Percentiles rank a stretch among this genome's conserved stretches.
Evolutionary conservation across 2,888 invertebrate genomes (phyloP).

Genomic region (Parapristionchus giblindavisi): DNA sequence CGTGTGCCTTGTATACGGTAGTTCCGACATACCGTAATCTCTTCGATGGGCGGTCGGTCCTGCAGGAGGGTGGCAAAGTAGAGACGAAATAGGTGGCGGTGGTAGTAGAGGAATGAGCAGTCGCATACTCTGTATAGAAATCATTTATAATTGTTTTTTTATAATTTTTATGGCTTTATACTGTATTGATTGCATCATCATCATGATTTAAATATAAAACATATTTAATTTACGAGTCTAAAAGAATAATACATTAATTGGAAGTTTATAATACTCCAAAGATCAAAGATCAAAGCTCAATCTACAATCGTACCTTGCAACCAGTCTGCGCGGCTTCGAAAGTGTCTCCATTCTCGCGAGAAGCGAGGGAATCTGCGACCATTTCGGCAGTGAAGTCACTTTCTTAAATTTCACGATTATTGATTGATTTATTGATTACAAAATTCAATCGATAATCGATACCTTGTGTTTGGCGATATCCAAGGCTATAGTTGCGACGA

Average conservation of each 20-base stretch:
- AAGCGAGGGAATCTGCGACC: constrained; percentile 41
- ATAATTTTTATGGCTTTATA: no score
- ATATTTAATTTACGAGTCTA: no score
- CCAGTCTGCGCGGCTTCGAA: constrained; percentile 36
- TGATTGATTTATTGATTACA: not conserved
- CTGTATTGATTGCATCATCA: no score
- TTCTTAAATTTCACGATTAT: constrained; percentile 11
- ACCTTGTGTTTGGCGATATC: constrained; percentile 35
- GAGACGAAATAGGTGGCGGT: constrained; percentile 72
- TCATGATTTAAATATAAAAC: no score
- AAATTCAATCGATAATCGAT: not conserved
- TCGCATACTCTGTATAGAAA: constrained; percentile 72
- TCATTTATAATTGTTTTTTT: no score
- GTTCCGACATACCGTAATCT: constrained; percentile 36
- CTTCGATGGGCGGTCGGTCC: constrained; percentile 20
- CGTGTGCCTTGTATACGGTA: no score
- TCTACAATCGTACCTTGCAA: constrained; percentile 18
- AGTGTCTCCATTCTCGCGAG: constrained; percentile 42
- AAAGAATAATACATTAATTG: no score
- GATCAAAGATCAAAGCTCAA: no score
- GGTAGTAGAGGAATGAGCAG: constrained; percentile 84
- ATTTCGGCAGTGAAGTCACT: constrained; percentile 21
- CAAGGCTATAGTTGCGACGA: constrained; percentile 22
- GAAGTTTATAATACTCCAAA: no score
- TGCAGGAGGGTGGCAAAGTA: constrained; percentile 31